Conservation (phyloP, 2,113 vertebrate species). For the Dipodomys merriami region DNA sequence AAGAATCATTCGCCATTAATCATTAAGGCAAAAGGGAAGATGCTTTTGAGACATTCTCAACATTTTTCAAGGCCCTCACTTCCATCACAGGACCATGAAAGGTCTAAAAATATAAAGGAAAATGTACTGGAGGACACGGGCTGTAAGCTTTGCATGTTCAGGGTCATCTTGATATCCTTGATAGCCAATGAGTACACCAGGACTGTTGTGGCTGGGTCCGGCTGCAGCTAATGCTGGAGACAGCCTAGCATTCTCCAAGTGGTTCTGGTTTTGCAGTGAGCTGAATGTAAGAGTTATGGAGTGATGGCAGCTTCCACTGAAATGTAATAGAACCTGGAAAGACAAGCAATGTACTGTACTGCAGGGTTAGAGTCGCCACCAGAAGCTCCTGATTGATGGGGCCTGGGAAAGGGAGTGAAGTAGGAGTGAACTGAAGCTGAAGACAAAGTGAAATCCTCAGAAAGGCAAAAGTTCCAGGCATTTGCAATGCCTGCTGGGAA, state of each 20-base stretch:
- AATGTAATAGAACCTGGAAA: background rate
- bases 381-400: background rate
- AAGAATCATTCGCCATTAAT: background rate
- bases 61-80: background rate
- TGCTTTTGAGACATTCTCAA: background rate
- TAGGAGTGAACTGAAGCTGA: background rate
- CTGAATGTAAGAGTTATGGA: background rate
- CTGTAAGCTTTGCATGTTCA: background rate
- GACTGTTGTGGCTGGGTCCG: background rate
- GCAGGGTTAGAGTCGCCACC: background rate
- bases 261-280: background rate
- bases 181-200: background rate
- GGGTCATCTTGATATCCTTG: no score
- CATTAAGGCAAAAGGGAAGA: background rate
- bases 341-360: background rate
- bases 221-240: background rate
- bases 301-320: background rate
- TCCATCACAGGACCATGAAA: background rate
- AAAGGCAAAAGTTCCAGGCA: background rate
- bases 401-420: background rate
- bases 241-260: background rate
- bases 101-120: background rate
- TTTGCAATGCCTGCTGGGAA: background rate
- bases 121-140: background rate
- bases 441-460: background rate